Evolutionary conservation across 2,888 invertebrate genomes (phyloP).

Genomic region (Netelia melanura): DNA sequence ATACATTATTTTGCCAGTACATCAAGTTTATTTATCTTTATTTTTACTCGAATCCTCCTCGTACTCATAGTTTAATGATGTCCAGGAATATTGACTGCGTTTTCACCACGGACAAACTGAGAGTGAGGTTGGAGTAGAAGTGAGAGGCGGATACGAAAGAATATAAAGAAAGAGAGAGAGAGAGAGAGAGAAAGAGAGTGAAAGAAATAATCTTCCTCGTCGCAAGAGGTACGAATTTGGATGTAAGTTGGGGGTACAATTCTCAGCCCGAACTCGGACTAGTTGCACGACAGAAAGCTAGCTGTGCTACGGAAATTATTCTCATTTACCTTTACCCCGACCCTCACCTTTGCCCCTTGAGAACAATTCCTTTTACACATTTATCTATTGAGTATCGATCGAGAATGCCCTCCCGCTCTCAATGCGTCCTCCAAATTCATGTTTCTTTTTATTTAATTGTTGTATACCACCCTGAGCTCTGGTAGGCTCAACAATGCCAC

Average conservation of each 20-base stretch:
- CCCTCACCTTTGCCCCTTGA: slow-evolving; percentile 11
- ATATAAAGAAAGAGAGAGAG: slow-evolving; percentile 72
- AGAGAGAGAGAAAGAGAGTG: slow-evolving; percentile 64
- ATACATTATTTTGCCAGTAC: too few relatives aligned
- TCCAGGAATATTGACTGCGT: slow-evolving; percentile 82
- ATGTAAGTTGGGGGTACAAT: slow-evolving; percentile 80
- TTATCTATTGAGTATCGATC: slow-evolving; percentile 47
- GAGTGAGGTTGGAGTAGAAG: slow-evolving; percentile 83
- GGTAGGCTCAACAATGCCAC: slow-evolving; percentile 47
- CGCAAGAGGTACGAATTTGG: slow-evolving; percentile 79
- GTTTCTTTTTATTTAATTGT: slow-evolving; percentile 41
- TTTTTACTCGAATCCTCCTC: slow-evolving; percentile 69
- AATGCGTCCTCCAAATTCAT: slow-evolving; percentile 25
- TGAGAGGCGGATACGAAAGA: slow-evolving; percentile 71
- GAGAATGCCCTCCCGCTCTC: slow-evolving; percentile 40
- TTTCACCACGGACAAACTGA: slow-evolving; percentile 83
- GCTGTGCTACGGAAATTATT: slow-evolving; percentile 70
- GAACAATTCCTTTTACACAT: slow-evolving; percentile 43
- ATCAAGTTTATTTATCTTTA: slow-evolving; percentile 16
- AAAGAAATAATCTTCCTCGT: slow-evolving; percentile 78
- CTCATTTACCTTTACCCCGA: slow-evolving; percentile 55
- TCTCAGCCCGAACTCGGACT: slow-evolving; percentile 55
- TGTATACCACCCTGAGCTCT: slow-evolving; percentile 44
- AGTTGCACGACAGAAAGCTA: slow-evolving; percentile 72
- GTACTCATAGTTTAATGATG: slow-evolving; percentile 80